Percentiles rank a stretch among this genome's conserved stretches.
These are phyloP conservation scores for Vulpes ferrilata DNA, from an alignment of 2,113 vertebrate genomes.

Conservation along the genomic window DNA sequence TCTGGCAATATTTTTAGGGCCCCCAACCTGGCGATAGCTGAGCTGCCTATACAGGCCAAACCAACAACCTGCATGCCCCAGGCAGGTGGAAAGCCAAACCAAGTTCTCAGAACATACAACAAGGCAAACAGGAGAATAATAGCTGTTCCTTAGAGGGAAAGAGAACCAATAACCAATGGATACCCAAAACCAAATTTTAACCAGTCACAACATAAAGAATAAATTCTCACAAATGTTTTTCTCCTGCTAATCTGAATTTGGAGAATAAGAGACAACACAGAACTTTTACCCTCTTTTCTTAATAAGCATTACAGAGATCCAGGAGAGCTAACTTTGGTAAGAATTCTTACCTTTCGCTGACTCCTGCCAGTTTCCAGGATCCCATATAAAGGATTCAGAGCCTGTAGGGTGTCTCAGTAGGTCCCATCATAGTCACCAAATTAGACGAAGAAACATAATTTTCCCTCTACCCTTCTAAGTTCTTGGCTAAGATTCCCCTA, in stretches of 20 bases:
- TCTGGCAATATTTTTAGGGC: neutral
- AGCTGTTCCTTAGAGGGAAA: neutral
- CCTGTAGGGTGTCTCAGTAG: neutral
- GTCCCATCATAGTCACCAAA: too few relatives aligned
- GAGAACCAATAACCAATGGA: neutral
- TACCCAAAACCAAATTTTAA: neutral
- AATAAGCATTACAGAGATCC: neutral
- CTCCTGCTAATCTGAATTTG: neutral
- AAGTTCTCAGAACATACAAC: neutral
- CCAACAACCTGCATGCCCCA: too few relatives aligned
- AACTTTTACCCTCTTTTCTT: neutral
- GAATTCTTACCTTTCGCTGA: neutral
- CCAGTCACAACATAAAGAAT: neutral
- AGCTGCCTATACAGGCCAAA: neutral
- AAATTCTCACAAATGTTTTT: neutral
- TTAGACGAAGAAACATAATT: neutral
- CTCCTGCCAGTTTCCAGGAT: neutral
- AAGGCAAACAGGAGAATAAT: neutral
- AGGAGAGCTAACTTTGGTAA: neutral
- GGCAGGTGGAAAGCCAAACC: neutral
- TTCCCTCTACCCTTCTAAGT: neutral
- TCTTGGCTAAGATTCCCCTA: neutral
- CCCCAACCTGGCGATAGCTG: neutral
- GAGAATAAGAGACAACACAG: neutral
- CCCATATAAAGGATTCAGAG: neutral